A percentile compares a stretch with the other conserved stretches of the same genome.
Conservation (phyloP, 2,113 vertebrate species). For the Serilophus lunatus region DNA sequence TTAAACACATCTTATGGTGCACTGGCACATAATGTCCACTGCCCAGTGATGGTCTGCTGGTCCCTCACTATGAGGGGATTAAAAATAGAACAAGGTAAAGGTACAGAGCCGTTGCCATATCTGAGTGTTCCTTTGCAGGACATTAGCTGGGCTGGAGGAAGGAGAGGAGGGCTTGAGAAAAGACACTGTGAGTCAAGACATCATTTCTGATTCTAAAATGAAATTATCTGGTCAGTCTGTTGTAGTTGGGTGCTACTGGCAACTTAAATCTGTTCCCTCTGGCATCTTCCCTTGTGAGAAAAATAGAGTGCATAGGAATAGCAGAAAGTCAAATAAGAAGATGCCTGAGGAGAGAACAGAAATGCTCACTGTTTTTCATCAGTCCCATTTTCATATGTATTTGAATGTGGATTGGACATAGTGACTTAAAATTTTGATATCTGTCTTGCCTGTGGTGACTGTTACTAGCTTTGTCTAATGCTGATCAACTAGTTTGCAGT, state of each 20-base stretch:
- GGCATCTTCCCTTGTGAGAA: background rate
- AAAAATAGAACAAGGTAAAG: background rate
- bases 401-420: background rate
- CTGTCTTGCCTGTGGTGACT: background rate
- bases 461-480: background rate
- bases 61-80: accelerated
- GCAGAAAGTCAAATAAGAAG: background rate
- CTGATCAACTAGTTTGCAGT: background rate
- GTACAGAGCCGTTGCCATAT: background rate
- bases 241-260: background rate
- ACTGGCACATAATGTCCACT: background rate
- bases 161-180: background rate
- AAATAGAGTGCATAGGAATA: background rate
- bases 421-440: background rate
- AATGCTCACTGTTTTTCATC: background rate
- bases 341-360: background rate
- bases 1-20: background rate
- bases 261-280: background rate
- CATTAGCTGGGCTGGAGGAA: background rate
- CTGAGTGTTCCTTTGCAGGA: background rate
- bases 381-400: background rate
- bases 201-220: background rate
- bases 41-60: background rate
- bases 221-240: background rate
- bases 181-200: background rate